Percentiles rank a stretch among this genome's conserved stretches.
Evolutionary conservation across 2,888 invertebrate species (phyloP).

Genomic region (Synanthedon tipuliformis): DNA sequence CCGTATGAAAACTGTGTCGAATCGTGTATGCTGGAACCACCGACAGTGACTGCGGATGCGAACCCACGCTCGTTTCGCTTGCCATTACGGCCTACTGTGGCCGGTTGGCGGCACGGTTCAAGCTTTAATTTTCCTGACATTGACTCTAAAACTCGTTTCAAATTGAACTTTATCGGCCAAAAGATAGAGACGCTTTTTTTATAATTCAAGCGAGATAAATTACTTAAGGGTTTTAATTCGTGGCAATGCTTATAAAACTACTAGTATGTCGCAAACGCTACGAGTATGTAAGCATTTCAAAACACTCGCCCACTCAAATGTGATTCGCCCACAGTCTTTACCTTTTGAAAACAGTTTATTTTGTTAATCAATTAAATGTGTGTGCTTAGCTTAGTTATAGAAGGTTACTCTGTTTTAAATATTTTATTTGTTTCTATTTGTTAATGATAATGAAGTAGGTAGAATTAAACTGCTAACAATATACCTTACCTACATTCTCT

Average conservation of each 20-base stretch:
- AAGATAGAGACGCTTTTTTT: constrained; percentile 1
- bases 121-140: constrained; percentile 20
- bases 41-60: constrained; percentile 21
- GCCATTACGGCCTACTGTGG: constrained; percentile 30
- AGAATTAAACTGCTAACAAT: too few relatives aligned
- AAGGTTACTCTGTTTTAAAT: constrained; percentile 2
- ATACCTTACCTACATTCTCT: too few relatives aligned
- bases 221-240: constrained; percentile 18
- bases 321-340: constrained; percentile 31
- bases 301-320: constrained; percentile 32
- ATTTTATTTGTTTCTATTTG: neutral
- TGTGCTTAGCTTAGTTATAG: neutral
- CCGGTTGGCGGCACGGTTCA: constrained; percentile 24
- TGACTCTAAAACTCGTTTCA: constrained; percentile 4
- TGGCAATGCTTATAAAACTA: constrained; percentile 21
- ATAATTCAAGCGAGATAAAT: constrained; percentile 8
- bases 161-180: neutral
- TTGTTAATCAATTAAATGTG: constrained; percentile 13
- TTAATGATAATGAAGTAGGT: too few relatives aligned
- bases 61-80: constrained; percentile 32
- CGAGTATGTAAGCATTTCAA: constrained; percentile 30
- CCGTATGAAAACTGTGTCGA: constrained; percentile 27
- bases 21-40: constrained; percentile 25
- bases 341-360: constrained; percentile 25
- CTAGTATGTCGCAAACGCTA: constrained; percentile 22